Percentiles rank a stretch among this genome's conserved stretches.
Conservation (phyloP, 1,140 invertebrate species). For the Hyles euphorbiae region DNA sequence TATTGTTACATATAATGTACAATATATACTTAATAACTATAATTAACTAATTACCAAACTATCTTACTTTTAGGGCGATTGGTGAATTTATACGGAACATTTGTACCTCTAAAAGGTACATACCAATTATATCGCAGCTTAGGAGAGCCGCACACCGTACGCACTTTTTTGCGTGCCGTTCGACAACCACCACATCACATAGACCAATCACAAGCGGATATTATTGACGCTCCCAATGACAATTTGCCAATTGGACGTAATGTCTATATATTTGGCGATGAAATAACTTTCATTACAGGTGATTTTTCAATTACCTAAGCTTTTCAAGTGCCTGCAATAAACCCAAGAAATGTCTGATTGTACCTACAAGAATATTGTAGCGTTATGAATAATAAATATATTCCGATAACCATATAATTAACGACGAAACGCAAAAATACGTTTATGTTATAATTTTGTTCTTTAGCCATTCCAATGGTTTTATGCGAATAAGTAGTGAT, state of each 20-base stretch:
- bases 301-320: neutral
- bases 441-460: no score
- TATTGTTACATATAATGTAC: neutral
- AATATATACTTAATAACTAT: neutral
- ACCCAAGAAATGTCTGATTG: no score
- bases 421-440: no score
- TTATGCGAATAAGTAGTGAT: no score
- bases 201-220: constrained; percentile 14
- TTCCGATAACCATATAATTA: no score
- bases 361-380: no score
- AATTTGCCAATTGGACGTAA: constrained; percentile 39
- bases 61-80: constrained; percentile 47
- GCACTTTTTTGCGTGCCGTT: constrained; percentile 55
- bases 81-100: constrained; percentile 51
- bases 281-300: constrained; percentile 47
- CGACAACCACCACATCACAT: constrained; percentile 34
- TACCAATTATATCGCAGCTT: constrained; percentile 69
- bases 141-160: constrained; percentile 69
- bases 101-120: constrained; percentile 67
- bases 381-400: no score
- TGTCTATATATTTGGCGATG: constrained; percentile 51
- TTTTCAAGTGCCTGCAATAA: no score
- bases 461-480: no score
- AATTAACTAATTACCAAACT: neutral
- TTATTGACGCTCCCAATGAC: constrained; percentile 27